These are phyloP conservation scores for Atherinosoma microstoma DNA, from an alignment of 2,797 vertebrate genomes.

Conservation along the genomic window DNA sequence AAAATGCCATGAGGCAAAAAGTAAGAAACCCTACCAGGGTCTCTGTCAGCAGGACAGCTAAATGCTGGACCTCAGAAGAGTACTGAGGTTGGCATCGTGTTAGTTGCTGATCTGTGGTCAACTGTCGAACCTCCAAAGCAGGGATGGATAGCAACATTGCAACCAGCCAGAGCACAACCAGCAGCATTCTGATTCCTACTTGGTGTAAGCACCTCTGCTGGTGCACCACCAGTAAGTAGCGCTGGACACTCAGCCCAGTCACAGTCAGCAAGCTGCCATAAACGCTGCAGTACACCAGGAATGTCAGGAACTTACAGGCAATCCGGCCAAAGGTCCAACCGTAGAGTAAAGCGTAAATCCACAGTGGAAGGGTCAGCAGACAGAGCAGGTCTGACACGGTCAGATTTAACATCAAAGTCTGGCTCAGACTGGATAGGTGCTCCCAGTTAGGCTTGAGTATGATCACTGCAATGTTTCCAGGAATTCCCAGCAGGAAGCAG, in stretches of 20 bases:
- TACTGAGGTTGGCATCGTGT: fast-evolving
- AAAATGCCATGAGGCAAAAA: not conserved
- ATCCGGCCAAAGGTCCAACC: slow-evolving; percentile 49
- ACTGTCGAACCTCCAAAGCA: slow-evolving; percentile 7
- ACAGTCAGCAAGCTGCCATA: slow-evolving; percentile 39
- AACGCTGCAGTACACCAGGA: slow-evolving; percentile 41
- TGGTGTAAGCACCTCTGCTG: slow-evolving; percentile 1
- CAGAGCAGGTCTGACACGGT: slow-evolving; percentile 65
- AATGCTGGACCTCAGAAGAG: not conserved
- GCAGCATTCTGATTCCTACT: not conserved
- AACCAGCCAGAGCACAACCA: slow-evolving; percentile 44
- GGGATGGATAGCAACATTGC: slow-evolving; percentile 26
- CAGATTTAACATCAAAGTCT: slow-evolving; percentile 69
- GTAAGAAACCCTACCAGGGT: not conserved
- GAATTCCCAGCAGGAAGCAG: slow-evolving; percentile 66
- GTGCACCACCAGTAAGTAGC: slow-evolving; percentile 62
- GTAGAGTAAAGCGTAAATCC: slow-evolving; percentile 55
- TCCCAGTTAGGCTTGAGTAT: slow-evolving; percentile 47
- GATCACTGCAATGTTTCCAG: slow-evolving; percentile 65
- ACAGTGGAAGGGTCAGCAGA: slow-evolving; percentile 54
- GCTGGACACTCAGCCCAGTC: slow-evolving; percentile 65
- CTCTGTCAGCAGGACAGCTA: slow-evolving; percentile 12
- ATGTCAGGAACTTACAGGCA: slow-evolving; percentile 58
- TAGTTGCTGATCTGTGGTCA: fast-evolving
- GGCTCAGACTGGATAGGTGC: slow-evolving; percentile 50